Conservation (phyloP, 2,113 vertebrate species). For the Amblyopsis rosae region DNA sequence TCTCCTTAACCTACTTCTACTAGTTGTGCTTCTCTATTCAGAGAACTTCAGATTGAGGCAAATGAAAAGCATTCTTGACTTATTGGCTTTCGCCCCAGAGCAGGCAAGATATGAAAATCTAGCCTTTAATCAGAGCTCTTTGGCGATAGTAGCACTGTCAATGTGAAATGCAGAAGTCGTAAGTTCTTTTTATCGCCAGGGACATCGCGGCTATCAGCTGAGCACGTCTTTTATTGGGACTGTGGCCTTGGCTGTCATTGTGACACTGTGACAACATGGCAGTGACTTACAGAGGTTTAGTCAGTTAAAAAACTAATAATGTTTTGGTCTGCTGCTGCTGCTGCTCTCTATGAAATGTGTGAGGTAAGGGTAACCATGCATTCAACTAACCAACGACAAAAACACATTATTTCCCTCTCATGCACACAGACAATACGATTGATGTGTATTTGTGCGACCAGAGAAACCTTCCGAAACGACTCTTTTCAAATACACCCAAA, state of each 20-base stretch:
- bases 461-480: conserved; percentile 15
- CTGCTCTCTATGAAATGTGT: background rate
- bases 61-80: conserved; percentile 1
- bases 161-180: background rate
- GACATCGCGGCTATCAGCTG: too few relatives aligned
- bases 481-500: background rate
- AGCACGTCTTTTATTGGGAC: background rate
- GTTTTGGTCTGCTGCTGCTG: background rate
- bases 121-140: background rate
- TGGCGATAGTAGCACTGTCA: background rate
- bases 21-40: conserved; percentile 34
- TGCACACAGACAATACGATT: too few relatives aligned
- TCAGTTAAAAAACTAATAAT: background rate
- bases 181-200: background rate
- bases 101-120: background rate
- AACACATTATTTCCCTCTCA: background rate
- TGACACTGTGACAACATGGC: background rate
- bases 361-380: background rate
- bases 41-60: conserved; percentile 16
- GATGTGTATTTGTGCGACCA: background rate
- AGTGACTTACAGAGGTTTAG: background rate
- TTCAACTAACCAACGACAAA: background rate
- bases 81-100: background rate
- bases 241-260: background rate
- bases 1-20: conserved; percentile 52